Base-by-base conservation (phyloP, 2,797 vertebrate species). In the Pelobates cultripes region DNA sequence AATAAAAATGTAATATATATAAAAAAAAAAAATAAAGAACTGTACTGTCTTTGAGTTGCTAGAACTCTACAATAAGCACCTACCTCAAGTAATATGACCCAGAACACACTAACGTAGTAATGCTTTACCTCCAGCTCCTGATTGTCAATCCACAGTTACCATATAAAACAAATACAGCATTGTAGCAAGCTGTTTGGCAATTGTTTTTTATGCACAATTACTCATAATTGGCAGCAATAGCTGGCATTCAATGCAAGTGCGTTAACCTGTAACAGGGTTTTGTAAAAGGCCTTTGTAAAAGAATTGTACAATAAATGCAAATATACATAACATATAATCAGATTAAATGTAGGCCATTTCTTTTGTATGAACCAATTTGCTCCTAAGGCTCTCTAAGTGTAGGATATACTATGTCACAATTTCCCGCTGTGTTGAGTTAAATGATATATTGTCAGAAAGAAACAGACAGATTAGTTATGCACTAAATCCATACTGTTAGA, bases 71-170 rank as follows among this genome's bases (percentile, higher is more conserved):
- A 28, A 28, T 28, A 28, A 28, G 28, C 2, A 28, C 28, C 28
- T 28, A 28, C 28, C 28, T 28, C 28, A 28, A 28, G 28, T 28
- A 28, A 28, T 28, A 28, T 17, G 15, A 53, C 47, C 10, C 55
- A 44, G 75, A 45, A 55, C 40, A 53, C 7, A 51, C 42, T 76
- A 43, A 66, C 41, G 69, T 43, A 43, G 17, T 45, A 79, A 41
- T 45, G 73, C 71, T 75, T 17, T 68, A 53, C 12, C 41, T 45
- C 14, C 47, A 40, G 47, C 43, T 63, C 44, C 60, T 76, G 74
- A 81, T 81, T 82, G 80, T 77, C 80, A 82, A 77, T 60, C 75
- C 69, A 82, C 73, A 77, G 67, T 51, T 64, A 43, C 70, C 61
- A 64, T n/a, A 17, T 51, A 28, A 67, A 53, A 79, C 51, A 73